Evolutionary conservation across 1,140 invertebrate species (phyloP).

Genomic region (Ips nitidus): DNA sequence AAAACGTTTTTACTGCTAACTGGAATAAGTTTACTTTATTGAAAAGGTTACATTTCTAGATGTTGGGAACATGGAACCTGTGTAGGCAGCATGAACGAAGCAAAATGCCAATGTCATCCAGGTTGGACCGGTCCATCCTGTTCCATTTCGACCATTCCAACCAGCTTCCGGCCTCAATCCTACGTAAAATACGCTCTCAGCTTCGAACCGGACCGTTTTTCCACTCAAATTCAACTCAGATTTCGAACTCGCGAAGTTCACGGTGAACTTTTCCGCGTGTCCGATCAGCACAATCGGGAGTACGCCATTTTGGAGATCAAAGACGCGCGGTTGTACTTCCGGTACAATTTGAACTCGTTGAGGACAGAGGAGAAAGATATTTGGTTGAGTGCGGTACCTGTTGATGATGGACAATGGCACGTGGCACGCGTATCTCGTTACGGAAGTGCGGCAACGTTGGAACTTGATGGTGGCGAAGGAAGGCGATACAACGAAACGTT

Average conservation of each 20-base stretch:
- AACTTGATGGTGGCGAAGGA: conserved; percentile 94
- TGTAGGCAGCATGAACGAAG: conserved; percentile 84
- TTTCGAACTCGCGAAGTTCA: conserved; percentile 91
- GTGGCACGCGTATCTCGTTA: conserved; percentile 86
- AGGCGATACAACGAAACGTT: conserved; percentile 93
- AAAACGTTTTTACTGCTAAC: not conserved
- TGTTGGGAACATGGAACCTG: conserved; percentile 93
- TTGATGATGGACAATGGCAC: conserved; percentile 98
- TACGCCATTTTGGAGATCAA: conserved; percentile 93
- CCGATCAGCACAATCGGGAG: conserved; percentile 92
- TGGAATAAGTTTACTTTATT: not conserved
- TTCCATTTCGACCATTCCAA: conserved; percentile 78
- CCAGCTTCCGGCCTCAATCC: conserved; percentile 87
- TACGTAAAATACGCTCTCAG: conserved; percentile 95
- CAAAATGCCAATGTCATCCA: conserved; percentile 88
- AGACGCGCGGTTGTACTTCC: conserved; percentile 85
- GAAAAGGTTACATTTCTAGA: conserved; percentile 47
- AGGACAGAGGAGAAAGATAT: conserved; percentile 86
- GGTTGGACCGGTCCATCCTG: conserved; percentile 90
- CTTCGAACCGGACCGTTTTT: conserved; percentile 90
- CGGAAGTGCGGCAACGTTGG: conserved; percentile 90
- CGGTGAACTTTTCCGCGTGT: conserved; percentile 89
- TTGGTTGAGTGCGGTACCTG: conserved; percentile 84
- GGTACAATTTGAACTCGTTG: conserved; percentile 90
- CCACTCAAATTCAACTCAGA: conserved; percentile 86